Percentiles rank a stretch among this genome's conserved stretches.
phyloP scores from a whole-genome alignment of 1,140 invertebrate genomes.

The Psilanteris sp. region DNA sequence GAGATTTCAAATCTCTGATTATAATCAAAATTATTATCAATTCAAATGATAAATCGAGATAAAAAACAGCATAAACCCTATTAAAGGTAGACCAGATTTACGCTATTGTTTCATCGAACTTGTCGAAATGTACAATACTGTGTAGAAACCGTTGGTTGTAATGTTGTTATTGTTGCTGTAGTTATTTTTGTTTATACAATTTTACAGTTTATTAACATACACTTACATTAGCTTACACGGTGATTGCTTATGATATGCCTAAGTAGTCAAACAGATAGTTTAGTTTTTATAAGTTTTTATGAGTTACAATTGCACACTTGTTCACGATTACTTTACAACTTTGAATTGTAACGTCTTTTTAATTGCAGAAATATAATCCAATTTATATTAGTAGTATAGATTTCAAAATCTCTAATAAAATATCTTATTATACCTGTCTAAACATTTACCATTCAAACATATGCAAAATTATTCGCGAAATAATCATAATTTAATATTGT shows the following conservation, averaged over 20 bases:
- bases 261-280: slow-evolving; percentile 44
- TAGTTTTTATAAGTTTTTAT: slow-evolving; percentile 18
- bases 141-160: slow-evolving; percentile 50
- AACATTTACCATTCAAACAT: slow-evolving; percentile 5
- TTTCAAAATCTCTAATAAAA: too few species aligned
- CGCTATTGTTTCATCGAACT: slow-evolving; percentile 56
- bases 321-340: slow-evolving; percentile 26
- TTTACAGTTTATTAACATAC: slow-evolving; percentile 46
- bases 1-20: slow-evolving; percentile 21
- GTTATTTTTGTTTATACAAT: slow-evolving; percentile 47
- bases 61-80: slow-evolving; percentile 49
- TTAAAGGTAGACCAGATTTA: slow-evolving; percentile 29
- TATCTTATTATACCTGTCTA: too few species aligned
- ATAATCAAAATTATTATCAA: slow-evolving; percentile 26
- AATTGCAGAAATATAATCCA: slow-evolving; percentile 3
- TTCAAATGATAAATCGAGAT: slow-evolving; percentile 27
- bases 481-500: too few species aligned
- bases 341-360: slow-evolving; percentile 6
- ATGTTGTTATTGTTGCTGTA: slow-evolving; percentile 10
- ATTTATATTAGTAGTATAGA: too few species aligned
- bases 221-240: slow-evolving; percentile 41
- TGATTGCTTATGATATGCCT: slow-evolving; percentile 57
- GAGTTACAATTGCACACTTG: slow-evolving; percentile 44
- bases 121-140: slow-evolving; percentile 49
- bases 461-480: too few species aligned